Percentiles rank a stretch among this genome's conserved stretches.
Conservation (phyloP, 2,113 vertebrate species). For the Rana temporaria region DNA sequence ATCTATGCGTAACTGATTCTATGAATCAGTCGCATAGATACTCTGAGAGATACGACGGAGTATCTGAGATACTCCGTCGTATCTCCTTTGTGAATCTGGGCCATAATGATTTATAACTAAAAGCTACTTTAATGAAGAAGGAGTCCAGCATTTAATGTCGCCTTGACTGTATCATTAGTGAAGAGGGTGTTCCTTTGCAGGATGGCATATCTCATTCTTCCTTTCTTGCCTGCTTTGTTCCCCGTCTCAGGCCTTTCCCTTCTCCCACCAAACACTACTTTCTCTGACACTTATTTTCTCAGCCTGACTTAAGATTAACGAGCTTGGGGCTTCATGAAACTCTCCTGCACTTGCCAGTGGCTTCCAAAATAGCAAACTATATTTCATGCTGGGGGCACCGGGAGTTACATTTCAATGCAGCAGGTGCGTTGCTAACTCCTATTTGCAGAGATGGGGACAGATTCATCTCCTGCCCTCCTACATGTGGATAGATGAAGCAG, state of each 20-base stretch:
- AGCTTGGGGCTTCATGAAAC: conserved; percentile 49
- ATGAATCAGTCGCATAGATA: too few relatives aligned
- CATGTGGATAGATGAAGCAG: conserved; percentile 53
- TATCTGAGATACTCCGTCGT: too few relatives aligned
- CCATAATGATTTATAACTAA: too few relatives aligned
- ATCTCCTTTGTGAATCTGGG: too few relatives aligned
- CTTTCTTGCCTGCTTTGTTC: conserved; percentile 1
- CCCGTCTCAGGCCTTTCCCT: conserved; percentile 5
- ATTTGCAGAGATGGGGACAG: conserved; percentile 36
- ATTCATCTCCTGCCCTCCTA: conserved; percentile 51
- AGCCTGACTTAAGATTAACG: conserved; percentile 53
- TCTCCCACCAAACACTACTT: conserved; percentile 18
- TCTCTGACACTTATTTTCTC: conserved; percentile 36
- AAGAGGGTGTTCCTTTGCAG: neutral
- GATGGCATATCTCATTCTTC: conserved; percentile 23
- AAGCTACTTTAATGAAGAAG: too few relatives aligned
- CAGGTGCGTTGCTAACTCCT: conserved; percentile 48
- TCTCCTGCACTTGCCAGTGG: conserved; percentile 50
- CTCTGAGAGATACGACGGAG: too few relatives aligned
- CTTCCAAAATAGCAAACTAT: conserved; percentile 56
- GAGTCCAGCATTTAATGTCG: neutral
- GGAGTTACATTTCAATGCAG: conserved; percentile 48
- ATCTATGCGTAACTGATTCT: too few relatives aligned
- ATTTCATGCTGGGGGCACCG: conserved; percentile 44
- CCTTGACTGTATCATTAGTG: neutral